These are phyloP conservation scores for Eilema griseolum DNA, from an alignment of 2,888 invertebrate genomes.

Conservation along the genomic window DNA sequence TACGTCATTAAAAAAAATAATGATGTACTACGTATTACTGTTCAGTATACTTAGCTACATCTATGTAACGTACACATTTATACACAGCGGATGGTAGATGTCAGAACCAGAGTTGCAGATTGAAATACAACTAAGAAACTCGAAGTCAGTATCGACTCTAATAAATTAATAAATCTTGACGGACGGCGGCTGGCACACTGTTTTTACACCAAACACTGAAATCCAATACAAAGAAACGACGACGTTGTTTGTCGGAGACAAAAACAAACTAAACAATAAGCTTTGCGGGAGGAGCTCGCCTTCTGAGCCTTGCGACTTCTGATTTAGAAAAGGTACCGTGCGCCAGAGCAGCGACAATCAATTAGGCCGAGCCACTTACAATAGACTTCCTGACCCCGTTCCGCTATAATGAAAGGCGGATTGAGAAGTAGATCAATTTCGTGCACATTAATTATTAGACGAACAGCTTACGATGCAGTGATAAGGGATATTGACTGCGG, in stretches of 20 bases:
- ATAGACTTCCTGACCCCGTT: constrained; percentile 54
- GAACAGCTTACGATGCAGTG: neutral
- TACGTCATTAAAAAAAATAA: constrained; percentile 26
- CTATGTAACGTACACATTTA: constrained; percentile 8
- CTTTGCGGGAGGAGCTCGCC: constrained; percentile 54
- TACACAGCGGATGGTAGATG: constrained; percentile 4
- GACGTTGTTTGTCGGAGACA: constrained; percentile 69
- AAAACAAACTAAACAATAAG: constrained; percentile 67
- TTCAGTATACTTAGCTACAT: constrained; percentile 9
- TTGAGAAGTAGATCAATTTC: constrained; percentile 56
- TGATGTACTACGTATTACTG: neutral
- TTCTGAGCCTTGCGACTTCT: constrained; percentile 53
- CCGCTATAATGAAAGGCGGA: constrained; percentile 59
- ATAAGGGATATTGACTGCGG: neutral
- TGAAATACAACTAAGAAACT: constrained; percentile 28
- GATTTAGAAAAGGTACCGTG: constrained; percentile 51
- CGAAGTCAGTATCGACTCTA: constrained; percentile 18
- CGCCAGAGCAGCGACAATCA: constrained; percentile 44
- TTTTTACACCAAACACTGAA: constrained; percentile 47
- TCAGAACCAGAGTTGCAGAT: constrained; percentile 17
- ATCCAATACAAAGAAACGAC: constrained; percentile 73
- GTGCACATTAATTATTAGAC: constrained; percentile 24
- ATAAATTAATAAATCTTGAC: constrained; percentile 48
- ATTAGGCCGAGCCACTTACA: constrained; percentile 57
- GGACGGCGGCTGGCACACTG: constrained; percentile 28